These are phyloP conservation scores for Megathymus violae DNA, from an alignment of 1,140 invertebrate genomes.

Conservation along the genomic window DNA sequence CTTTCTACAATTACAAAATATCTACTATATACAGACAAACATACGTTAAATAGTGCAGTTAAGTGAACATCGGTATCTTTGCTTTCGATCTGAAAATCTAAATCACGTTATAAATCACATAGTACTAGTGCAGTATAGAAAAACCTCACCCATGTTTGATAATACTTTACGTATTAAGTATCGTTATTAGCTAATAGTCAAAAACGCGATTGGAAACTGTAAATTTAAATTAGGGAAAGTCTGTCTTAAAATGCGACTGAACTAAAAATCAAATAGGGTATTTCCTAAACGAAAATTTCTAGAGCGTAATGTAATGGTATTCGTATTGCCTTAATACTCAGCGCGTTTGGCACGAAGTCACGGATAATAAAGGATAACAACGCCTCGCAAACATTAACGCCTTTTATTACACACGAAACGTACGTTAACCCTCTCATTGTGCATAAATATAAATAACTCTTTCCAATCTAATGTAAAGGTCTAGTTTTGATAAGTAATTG, in stretches of 20 bases:
- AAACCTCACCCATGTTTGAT: no score
- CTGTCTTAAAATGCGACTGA: background rate
- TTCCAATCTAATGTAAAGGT: background rate
- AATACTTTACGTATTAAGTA: no score
- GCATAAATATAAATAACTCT: constrained; percentile 12
- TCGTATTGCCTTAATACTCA: constrained; percentile 14
- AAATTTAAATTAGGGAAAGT: background rate
- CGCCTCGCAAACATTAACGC: constrained; percentile 27
- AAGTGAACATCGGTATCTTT: no score
- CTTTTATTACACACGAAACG: constrained; percentile 23
- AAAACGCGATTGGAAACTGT: no score
- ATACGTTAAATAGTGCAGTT: no score
- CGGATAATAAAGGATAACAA: constrained; percentile 32
- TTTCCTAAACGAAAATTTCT: background rate
- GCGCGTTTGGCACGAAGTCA: constrained; percentile 25
- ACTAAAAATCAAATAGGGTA: constrained; percentile 2
- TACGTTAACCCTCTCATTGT: constrained; percentile 14
- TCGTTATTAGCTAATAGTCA: no score
- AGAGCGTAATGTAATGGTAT: background rate
- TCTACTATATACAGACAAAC: no score
- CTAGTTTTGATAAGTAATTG: background rate
- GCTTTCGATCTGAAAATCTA: no score
- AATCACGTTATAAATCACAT: no score
- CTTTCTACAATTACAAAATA: no score
- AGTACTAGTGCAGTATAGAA: no score